Percentiles rank a stretch among this genome's conserved stretches.
Evolutionary conservation across 2,797 vertebrate genomes (phyloP).

Genomic region (Naso thynnoides): DNA sequence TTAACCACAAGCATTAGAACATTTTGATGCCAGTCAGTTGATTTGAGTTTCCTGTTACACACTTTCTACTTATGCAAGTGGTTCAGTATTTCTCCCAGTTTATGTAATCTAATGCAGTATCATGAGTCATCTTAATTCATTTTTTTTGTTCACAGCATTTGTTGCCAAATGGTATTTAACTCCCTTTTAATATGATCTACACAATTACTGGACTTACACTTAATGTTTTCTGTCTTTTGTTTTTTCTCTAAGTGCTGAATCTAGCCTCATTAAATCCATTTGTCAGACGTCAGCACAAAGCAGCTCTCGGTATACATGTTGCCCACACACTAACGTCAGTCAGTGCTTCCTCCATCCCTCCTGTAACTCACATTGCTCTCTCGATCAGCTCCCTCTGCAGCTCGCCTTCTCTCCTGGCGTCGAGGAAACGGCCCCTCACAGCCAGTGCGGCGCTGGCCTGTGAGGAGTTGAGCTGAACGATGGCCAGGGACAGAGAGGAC

Average conservation of each 20-base stretch:
- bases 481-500: constrained; percentile 77
- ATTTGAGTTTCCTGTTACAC: neutral
- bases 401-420: constrained; percentile 76
- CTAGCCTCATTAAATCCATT: constrained; percentile 19
- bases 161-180: neutral
- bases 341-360: constrained; percentile 21
- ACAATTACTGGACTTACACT: constrained; percentile 9
- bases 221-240: constrained; percentile 7
- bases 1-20: neutral
- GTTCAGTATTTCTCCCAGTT: neutral
- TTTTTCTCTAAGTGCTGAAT: neutral
- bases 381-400: constrained; percentile 79
- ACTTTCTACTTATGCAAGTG: neutral
- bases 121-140: neutral
- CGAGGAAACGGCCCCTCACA: constrained; percentile 80
- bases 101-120: neutral
- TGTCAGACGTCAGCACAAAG: constrained; percentile 28
- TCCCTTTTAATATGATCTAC: constrained; percentile 3
- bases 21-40: neutral
- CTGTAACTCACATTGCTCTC: constrained; percentile 77
- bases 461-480: constrained; percentile 83
- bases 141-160: constrained; percentile 3
- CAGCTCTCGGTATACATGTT: constrained; percentile 10
- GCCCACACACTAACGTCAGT: constrained; percentile 40
- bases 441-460: constrained; percentile 83